Percentiles rank a stretch among this genome's conserved stretches.
Evolutionary conservation across 2,797 vertebrate genomes (phyloP).

Genomic region (Sylvilagus floridanus): DNA sequence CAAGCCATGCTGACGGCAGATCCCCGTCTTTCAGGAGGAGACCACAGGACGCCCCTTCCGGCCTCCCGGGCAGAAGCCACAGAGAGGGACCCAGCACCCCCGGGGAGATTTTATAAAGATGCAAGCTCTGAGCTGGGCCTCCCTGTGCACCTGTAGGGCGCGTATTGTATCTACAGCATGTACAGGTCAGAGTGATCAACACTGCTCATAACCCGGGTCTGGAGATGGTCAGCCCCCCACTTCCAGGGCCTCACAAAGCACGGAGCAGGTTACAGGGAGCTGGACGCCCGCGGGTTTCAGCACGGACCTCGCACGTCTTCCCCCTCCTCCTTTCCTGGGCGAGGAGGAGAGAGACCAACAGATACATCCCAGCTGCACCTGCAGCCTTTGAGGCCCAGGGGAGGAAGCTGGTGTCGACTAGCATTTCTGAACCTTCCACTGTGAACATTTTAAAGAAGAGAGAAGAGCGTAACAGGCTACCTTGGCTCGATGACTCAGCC

Average conservation of each 20-base stretch:
- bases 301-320: fast-evolving
- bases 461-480: not conserved
- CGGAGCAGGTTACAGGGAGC: no score
- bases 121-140: no score
- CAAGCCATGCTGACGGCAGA: fast-evolving
- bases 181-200: not conserved
- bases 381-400: fast-evolving
- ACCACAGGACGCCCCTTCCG: fast-evolving
- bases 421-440: fast-evolving
- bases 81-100: fast-evolving
- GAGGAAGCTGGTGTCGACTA: fast-evolving
- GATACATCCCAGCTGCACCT: fast-evolving
- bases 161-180: no score
- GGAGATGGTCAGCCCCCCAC: no score
- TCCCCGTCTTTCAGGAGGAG: fast-evolving
- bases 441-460: not conserved
- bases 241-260: no score
- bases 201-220: no score
- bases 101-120: no score
- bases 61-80: not conserved
- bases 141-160: no score
- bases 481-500: not conserved
- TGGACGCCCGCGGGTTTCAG: no score
- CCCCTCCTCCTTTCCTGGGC: not conserved
- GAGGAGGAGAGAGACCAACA: not conserved